These are phyloP conservation scores for Anastatus disparis DNA, from an alignment of 1,140 invertebrate species.

Conservation along the genomic window DNA sequence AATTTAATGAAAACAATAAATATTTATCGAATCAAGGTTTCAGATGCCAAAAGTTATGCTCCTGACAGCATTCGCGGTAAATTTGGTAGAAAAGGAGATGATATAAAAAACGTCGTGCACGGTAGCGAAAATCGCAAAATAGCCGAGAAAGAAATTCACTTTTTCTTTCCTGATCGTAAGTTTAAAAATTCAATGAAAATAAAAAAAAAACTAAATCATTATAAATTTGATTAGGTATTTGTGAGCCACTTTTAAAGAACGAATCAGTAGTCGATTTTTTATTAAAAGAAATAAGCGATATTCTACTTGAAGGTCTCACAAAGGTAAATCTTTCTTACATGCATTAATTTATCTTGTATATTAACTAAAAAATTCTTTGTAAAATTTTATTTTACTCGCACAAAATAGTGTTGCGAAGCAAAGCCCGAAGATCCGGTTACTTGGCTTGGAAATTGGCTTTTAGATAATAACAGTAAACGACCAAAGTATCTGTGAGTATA, in stretches of 20 bases:
- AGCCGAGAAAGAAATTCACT: constrained; percentile 86
- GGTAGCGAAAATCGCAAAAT: constrained; percentile 79
- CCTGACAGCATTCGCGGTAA: constrained; percentile 78
- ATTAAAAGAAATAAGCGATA: constrained; percentile 72
- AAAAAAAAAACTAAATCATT: background rate
- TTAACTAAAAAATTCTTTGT: too few relatives aligned
- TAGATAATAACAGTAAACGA: constrained; percentile 81
- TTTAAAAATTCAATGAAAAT: background rate
- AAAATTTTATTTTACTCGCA: background rate
- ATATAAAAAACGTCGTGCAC: constrained; percentile 81
- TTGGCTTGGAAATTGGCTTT: constrained; percentile 83
- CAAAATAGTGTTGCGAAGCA: constrained; percentile 68
- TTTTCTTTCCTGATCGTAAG: constrained; percentile 87
- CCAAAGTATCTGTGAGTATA: constrained; percentile 61
- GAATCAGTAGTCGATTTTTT: constrained; percentile 73
- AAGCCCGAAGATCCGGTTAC: constrained; percentile 80
- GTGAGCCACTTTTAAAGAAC: background rate
- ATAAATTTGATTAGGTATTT: background rate
- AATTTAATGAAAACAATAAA: too few relatives aligned
- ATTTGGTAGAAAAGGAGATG: constrained; percentile 74
- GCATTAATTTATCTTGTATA: background rate
- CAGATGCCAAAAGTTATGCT: constrained; percentile 67
- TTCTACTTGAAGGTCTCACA: constrained; percentile 75
- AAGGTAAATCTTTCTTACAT: constrained; percentile 63
- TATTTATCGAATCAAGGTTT: too few relatives aligned